phyloP scores from a whole-genome alignment of 2,888 invertebrate species.

The Busseola fusca region DNA sequence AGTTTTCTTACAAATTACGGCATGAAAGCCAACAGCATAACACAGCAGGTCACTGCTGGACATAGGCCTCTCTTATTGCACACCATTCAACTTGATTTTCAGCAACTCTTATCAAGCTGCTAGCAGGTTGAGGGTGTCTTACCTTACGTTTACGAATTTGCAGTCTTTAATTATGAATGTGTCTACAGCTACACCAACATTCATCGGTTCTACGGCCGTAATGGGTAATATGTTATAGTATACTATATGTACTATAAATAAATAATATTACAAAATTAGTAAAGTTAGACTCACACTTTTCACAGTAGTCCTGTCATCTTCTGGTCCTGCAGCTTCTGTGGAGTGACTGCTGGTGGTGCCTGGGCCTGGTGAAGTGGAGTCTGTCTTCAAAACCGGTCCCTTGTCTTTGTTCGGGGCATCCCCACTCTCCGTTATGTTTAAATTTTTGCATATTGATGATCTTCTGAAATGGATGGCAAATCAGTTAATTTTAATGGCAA shows the following conservation, averaged over 20 bases:
- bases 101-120: too few relatives aligned
- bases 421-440: conserved; percentile 71
- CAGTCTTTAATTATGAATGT: too few relatives aligned
- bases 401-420: conserved; percentile 72
- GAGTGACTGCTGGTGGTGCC: conserved; percentile 50
- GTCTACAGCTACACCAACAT: too few relatives aligned
- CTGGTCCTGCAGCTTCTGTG: conserved; percentile 61
- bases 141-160: too few relatives aligned
- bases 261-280: neutral
- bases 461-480: conserved; percentile 72
- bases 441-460: conserved; percentile 80
- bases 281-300: conserved; percentile 77
- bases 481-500: neutral
- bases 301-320: conserved; percentile 79
- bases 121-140: too few relatives aligned
- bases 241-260: neutral
- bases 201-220: too few relatives aligned
- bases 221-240: too few relatives aligned
- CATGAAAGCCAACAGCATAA: too few relatives aligned
- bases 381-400: conserved; percentile 60
- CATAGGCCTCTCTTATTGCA: too few relatives aligned
- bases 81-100: too few relatives aligned
- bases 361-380: conserved; percentile 51
- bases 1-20: too few relatives aligned
- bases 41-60: too few relatives aligned